phyloP scores from a whole-genome alignment of 1,140 invertebrate species.

The Platyscapa corneri region DNA sequence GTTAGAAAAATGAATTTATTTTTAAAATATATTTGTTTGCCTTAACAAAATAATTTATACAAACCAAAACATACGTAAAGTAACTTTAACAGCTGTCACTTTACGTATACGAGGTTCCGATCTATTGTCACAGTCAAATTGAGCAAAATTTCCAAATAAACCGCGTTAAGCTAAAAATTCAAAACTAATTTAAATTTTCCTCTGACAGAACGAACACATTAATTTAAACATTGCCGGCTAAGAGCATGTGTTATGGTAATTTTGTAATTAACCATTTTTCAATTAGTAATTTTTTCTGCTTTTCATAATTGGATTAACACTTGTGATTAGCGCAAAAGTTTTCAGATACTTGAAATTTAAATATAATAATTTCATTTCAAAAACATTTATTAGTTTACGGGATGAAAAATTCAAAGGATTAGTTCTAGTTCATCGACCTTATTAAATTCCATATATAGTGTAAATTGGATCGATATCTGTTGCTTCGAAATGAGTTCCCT shows the following conservation, averaged over 20 bases:
- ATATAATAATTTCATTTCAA: background rate
- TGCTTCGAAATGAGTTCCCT: constrained; percentile 29
- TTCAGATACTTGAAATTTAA: background rate
- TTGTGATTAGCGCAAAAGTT: background rate
- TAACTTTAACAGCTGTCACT: constrained; percentile 12
- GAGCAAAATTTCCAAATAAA: background rate
- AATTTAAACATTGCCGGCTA: background rate
- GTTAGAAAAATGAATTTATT: background rate
- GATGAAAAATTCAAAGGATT: constrained; percentile 35
- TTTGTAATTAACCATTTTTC: no score
- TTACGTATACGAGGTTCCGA: background rate
- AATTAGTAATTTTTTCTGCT: no score
- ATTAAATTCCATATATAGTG: constrained; percentile 45
- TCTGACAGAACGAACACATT: background rate
- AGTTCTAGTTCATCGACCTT: constrained; percentile 36
- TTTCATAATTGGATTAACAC: background rate
- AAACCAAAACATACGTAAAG: background rate
- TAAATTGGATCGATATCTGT: constrained; percentile 51
- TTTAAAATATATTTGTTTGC: background rate
- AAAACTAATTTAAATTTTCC: background rate
- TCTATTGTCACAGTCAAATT: background rate
- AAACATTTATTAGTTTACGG: background rate
- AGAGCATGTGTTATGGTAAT: no score
- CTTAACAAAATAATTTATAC: background rate
- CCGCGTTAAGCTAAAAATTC: background rate